Conservation (phyloP, 2,888 invertebrate species). For the Apodemia zela region DNA sequence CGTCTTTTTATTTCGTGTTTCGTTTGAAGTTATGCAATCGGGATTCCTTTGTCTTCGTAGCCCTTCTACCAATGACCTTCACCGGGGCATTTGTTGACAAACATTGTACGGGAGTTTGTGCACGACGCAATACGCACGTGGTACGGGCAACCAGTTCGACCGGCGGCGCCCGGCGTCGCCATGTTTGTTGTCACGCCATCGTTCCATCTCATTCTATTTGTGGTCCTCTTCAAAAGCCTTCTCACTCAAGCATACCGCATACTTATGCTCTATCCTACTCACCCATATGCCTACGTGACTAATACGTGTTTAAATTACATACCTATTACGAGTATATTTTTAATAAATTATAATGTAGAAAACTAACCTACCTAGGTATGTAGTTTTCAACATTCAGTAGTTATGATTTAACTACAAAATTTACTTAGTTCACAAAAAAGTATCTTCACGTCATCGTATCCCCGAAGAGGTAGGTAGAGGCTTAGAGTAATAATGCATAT, state of each 20-base stretch:
- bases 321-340: background rate
- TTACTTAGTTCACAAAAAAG: background rate
- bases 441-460: too few species aligned
- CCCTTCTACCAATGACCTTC: constrained; percentile 70
- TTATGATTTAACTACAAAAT: background rate
- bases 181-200: constrained; percentile 77
- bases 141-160: constrained; percentile 67
- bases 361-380: background rate
- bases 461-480: too few species aligned
- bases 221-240: constrained; percentile 37
- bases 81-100: constrained; percentile 75
- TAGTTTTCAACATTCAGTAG: background rate
- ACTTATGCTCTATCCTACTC: constrained; percentile 37
- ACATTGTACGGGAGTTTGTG: constrained; percentile 65
- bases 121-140: constrained; percentile 71
- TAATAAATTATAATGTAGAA: background rate
- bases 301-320: constrained; percentile 65
- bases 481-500: too few species aligned
- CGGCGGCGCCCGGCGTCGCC: constrained; percentile 74
- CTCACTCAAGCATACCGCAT: constrained; percentile 39
- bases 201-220: constrained; percentile 47
- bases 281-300: constrained; percentile 69
- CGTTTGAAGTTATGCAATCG: constrained; percentile 47
- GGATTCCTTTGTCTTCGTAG: constrained; percentile 60
- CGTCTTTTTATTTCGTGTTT: background rate